Conservation (phyloP, 2,113 vertebrate species). For the Synodontis membranacea region DNA sequence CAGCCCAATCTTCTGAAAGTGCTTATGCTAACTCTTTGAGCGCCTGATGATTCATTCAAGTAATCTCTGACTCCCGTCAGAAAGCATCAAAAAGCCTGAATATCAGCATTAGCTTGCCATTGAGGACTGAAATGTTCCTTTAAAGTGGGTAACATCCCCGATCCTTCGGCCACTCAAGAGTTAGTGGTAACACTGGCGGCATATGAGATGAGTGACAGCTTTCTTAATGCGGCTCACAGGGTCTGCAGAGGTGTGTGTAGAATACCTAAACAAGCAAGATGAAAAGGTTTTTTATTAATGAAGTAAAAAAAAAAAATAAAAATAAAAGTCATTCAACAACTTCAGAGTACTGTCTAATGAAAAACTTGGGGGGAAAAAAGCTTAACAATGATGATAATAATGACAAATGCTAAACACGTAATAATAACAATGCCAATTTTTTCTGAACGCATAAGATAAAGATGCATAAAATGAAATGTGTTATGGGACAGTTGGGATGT, state of each 20-base stretch:
- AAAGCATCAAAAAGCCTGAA: slow-evolving; percentile 32
- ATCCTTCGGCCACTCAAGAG: neutral
- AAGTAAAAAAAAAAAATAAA: too few species aligned
- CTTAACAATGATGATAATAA: neutral
- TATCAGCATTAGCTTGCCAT: slow-evolving; percentile 12
- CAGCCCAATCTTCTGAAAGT: slow-evolving; percentile 26
- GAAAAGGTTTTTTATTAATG: neutral
- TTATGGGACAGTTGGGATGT: neutral
- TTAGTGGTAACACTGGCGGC: neutral
- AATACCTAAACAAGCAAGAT: neutral
- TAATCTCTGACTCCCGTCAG: slow-evolving; percentile 14
- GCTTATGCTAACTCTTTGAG: slow-evolving; percentile 19
- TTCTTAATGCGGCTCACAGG: neutral
- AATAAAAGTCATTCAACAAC: neutral
- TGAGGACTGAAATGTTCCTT: neutral
- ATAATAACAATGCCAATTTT: neutral
- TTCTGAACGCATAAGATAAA: neutral
- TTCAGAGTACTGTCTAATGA: neutral
- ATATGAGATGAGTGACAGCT: neutral
- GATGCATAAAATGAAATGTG: neutral
- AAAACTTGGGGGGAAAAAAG: neutral
- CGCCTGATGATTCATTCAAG: slow-evolving; percentile 43
- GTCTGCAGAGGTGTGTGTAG: neutral
- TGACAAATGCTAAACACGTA: neutral
- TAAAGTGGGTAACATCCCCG: neutral